These are phyloP conservation scores for Lucilia sericata DNA, from an alignment of 1,140 invertebrate species.

Conservation along the genomic window DNA sequence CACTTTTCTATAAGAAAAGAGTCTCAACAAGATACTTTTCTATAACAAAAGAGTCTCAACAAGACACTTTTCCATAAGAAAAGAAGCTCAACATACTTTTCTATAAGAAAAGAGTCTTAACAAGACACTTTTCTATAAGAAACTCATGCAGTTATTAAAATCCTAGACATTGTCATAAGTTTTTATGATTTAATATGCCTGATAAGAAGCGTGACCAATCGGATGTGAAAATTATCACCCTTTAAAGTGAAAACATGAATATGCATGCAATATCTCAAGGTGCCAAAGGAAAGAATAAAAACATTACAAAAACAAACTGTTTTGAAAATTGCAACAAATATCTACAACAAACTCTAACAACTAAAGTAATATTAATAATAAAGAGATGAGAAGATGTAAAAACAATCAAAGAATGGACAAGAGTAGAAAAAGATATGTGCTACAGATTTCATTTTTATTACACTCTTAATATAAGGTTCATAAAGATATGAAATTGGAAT, in stretches of 20 bases:
- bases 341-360: background rate
- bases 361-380: conserved; percentile 1
- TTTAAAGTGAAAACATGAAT: background rate
- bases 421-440: background rate
- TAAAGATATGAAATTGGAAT: background rate
- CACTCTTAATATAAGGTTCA: conserved; percentile 3
- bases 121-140: too few species aligned
- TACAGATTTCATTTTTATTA: conserved; percentile 19
- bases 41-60: too few species aligned
- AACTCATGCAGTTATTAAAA: too few species aligned
- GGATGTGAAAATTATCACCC: conserved; percentile 2
- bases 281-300: background rate
- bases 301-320: background rate
- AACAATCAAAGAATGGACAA: background rate
- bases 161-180: too few species aligned
- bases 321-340: background rate
- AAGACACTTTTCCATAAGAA: too few species aligned
- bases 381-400: background rate
- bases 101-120: too few species aligned
- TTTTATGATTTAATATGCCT: background rate
- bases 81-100: too few species aligned
- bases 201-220: background rate
- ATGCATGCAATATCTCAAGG: background rate
- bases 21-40: too few species aligned
- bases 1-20: too few species aligned